Evolutionary conservation across 2,888 invertebrate genomes (phyloP), one percentile per base, ranked within the genome.

Genomic region (Ophion slaviceki): DNA sequence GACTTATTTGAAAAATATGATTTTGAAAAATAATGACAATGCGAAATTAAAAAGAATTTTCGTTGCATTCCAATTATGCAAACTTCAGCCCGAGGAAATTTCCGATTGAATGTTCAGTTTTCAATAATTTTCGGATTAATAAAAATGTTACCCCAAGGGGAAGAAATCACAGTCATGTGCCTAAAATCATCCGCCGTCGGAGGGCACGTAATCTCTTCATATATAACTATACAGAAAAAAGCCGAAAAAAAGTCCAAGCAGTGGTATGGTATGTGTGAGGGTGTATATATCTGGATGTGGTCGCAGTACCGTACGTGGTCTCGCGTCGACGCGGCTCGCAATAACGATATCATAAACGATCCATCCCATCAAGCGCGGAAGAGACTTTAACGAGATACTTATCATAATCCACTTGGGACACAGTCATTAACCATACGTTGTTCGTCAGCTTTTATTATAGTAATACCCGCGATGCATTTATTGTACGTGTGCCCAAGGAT

Each of bases 351-450:
- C 79, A 78, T 78, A 81, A 85, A 85, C 70, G 85, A 85, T 85
- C 75, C 82, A 71, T 72, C 62, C 76, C 11, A 64, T 24, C 57
- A 72, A 61, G 71, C 62, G 68, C 68, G 81, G 20, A 66, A 75
- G 79, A 71, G 75, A 82, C 71, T 82, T 79, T 79, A 82, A 85
- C 85, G 82, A 85, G 85, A 85, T 81, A 85, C 85, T 85, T 81
- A 85, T 85, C 85, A 82, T 82, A 82, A 85, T 82, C 79, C 82
- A 82, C 75, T 82, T 66, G 85, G 78, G 81, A 85, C 81, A 82
- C 68, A 82, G 84, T 84, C 67, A 82, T 82, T 82, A 85, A 79
- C 75, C 75, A 79, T 75, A 61, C 74, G 75, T 76, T 79, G 78
- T 79, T 82, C 47, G 70, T 59, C 79, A 71, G 71, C 59, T 85